Evolutionary conservation across 2,888 invertebrate genomes (phyloP), one percentile per base, ranked within the genome.

Genomic region (Incurvaria masculella): DNA sequence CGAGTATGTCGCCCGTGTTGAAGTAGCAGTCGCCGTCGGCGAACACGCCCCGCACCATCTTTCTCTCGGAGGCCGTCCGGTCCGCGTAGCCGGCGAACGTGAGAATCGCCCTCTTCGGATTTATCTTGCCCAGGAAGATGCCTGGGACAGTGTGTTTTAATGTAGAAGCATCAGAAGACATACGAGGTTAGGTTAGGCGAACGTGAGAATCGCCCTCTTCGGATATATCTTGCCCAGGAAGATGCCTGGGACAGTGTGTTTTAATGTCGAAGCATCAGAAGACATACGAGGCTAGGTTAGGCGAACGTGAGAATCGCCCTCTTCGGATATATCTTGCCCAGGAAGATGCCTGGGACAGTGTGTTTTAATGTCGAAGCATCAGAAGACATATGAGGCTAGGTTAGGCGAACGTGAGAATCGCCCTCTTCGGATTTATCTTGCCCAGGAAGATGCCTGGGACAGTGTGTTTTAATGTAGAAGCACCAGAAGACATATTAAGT

Each of bases 1-100:
- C 85, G 47, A 97, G 74, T 50, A 97, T 84, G 66, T 98, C 97
- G 42, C 91, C 89, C 0, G 96, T 91, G 61, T 97, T 89, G 67
- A 98, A 99, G 57, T 87, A 95, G 47, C 83, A 81, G 65, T 99
- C 98, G 2, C 94, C 97, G 46, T 86, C 83, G 17, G 68, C 73
- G 65, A 92, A 91, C 0, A 95, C 94, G 61, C 93, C 81, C 2
- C 76, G 72, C 2, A 93, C 82, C 61, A 95, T 85, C 66, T 96
- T 96, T 75, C 93, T 91, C 57, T 87, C 85, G 0, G 93, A 91
- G 1, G 92, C 94, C 2, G 82, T 83, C 57, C 84, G 79, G 51
- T 79, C 79, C 0, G 78, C 79, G 55, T 79, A 79, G 0, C 79
- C 79, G 1, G 79, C 63, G 55, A 78, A 79, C 0, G 73, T 70